Evolutionary conservation across 2,797 vertebrate genomes (phyloP).

Genomic region (Dermochelys coriacea): DNA sequence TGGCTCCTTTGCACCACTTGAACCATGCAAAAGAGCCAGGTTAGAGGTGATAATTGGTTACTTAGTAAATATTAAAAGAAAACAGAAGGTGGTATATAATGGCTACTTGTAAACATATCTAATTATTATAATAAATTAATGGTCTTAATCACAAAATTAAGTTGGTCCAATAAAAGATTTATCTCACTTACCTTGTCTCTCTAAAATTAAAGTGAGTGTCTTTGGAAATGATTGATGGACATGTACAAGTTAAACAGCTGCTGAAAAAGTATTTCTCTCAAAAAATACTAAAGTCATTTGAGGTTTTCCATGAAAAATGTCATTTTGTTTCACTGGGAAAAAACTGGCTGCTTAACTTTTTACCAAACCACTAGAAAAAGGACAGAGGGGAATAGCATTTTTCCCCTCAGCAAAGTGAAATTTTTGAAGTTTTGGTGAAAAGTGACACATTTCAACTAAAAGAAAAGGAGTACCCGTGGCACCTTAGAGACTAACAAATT

Average conservation of each 20-base stretch:
- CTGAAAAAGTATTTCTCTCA: not conserved
- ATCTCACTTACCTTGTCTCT: not conserved
- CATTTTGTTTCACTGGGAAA: not conserved
- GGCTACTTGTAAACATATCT: not conserved
- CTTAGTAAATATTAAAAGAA: constrained; percentile 28
- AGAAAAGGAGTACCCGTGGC: no score
- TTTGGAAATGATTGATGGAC: not conserved
- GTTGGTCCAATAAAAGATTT: not conserved
- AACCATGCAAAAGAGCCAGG: constrained; percentile 28
- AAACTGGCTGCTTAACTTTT: not conserved
- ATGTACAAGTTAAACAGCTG: not conserved
- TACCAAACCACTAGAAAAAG: not conserved
- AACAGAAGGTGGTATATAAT: constrained; percentile 30
- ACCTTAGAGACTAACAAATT: no score
- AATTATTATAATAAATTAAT: constrained; percentile 51
- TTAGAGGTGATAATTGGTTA: not conserved
- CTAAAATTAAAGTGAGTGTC: not conserved
- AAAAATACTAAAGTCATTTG: not conserved
- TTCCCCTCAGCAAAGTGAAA: accelerated
- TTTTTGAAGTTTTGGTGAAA: not conserved
- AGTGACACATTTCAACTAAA: not conserved
- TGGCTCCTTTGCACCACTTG: constrained; percentile 56
- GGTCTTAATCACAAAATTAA: constrained; percentile 32
- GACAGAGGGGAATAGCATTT: not conserved
- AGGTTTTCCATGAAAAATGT: not conserved